A percentile compares a stretch with the other conserved stretches of the same genome.
Conservation (phyloP, 2,888 invertebrate species). For the Apantesis nais region DNA sequence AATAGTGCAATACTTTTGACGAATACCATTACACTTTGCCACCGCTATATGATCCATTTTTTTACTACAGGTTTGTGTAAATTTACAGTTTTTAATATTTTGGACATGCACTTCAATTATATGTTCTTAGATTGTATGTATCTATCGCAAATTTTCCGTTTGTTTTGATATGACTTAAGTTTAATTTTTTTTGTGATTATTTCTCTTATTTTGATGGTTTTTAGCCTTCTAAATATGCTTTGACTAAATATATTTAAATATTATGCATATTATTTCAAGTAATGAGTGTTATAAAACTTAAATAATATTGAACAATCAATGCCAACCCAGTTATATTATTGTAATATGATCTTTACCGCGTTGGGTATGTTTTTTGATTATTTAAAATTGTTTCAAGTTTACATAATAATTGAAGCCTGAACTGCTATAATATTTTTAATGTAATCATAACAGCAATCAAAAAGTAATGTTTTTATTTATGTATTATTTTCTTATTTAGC, state of each 20-base stretch:
- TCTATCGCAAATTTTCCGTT: constrained; percentile 7
- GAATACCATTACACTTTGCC: neutral
- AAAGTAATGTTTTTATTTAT: constrained; percentile 2
- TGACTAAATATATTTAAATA: constrained; percentile 1
- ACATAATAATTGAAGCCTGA: neutral
- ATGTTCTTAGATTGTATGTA: constrained; percentile 16
- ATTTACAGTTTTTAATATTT: neutral
- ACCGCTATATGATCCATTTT: neutral
- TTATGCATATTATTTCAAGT: neutral
- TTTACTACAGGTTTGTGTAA: neutral
- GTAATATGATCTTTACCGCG: constrained; percentile 14
- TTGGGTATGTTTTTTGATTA: constrained; percentile 2
- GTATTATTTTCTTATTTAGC: neutral
- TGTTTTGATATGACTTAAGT: constrained; percentile 17
- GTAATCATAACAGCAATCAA: constrained; percentile 1
- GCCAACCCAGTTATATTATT: constrained; percentile 10
- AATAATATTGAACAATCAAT: constrained; percentile 3
- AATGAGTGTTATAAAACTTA: constrained; percentile 4
- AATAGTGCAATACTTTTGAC: neutral
- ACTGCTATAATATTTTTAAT: constrained; percentile 8
- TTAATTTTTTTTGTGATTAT: constrained; percentile 15
- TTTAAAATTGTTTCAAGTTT: neutral
- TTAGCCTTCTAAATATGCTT: neutral
- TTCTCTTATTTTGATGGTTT: constrained; percentile 13
- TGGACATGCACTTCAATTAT: constrained; percentile 3